Evolutionary conservation across 2,113 vertebrate genomes (phyloP).

Genomic region (Campylorhamphus procurvoides): DNA sequence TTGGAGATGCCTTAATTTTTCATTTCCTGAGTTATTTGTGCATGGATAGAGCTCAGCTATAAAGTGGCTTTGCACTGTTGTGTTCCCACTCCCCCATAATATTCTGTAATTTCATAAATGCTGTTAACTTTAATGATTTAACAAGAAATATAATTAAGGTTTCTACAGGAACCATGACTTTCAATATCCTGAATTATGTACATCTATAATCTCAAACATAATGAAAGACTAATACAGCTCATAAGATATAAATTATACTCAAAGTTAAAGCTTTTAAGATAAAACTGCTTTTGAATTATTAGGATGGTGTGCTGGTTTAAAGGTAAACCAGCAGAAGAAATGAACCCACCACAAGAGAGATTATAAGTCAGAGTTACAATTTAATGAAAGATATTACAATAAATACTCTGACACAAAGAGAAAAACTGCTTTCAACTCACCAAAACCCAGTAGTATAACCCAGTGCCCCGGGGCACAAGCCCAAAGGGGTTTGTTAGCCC

Average conservation of each 20-base stretch:
- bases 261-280: not conserved
- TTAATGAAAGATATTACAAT: too few species aligned
- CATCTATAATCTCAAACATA: slow-evolving; percentile 35
- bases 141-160: slow-evolving; percentile 45
- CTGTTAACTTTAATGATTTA: slow-evolving; percentile 50
- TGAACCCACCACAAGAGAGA: too few species aligned
- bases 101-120: slow-evolving; percentile 33
- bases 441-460: too few species aligned
- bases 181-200: slow-evolving; percentile 31
- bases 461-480: too few species aligned
- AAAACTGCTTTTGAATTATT: not conserved
- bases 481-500: too few species aligned
- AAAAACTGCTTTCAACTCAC: too few species aligned
- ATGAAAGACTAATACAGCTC: slow-evolving; percentile 17
- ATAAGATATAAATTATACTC: not conserved
- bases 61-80: not conserved
- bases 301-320: not conserved
- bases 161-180: slow-evolving; percentile 36
- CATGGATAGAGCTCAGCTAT: not conserved
- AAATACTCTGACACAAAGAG: too few species aligned
- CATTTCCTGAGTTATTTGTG: not conserved
- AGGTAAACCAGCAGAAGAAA: too few species aligned
- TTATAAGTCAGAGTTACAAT: too few species aligned
- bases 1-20: not conserved
- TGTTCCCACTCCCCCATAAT: not conserved